These are phyloP conservation scores for Bovichtus variegatus DNA, from an alignment of 2,797 vertebrate species.

Conservation along the genomic window DNA sequence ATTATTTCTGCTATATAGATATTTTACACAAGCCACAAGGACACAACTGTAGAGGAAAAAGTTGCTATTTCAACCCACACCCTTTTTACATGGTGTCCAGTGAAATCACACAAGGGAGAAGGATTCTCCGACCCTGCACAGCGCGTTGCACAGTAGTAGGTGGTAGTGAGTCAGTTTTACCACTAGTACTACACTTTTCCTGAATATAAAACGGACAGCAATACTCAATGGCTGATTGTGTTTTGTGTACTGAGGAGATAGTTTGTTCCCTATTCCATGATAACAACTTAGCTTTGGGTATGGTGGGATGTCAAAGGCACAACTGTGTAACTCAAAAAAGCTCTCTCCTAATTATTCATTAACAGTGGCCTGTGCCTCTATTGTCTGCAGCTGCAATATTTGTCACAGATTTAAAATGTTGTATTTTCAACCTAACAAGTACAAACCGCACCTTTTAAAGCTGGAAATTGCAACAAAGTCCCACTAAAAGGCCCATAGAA, in stretches of 20 bases:
- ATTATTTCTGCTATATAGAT: slow-evolving; percentile 9
- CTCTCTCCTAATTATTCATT: background rate
- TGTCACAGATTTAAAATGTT: background rate
- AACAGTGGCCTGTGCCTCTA: background rate
- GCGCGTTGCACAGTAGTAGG: slow-evolving; percentile 5
- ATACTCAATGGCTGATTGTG: background rate
- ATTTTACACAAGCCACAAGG: slow-evolving; percentile 20
- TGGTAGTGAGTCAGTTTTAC: slow-evolving; percentile 14
- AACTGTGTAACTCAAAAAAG: background rate
- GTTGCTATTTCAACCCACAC: slow-evolving; percentile 19
- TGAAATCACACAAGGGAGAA: slow-evolving; percentile 3
- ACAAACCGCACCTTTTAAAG: slow-evolving; percentile 2
- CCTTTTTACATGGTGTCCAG: slow-evolving; percentile 22
- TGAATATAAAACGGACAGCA: background rate
- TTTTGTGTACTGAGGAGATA: background rate
- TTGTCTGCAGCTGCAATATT: slow-evolving; percentile 1
- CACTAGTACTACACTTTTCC: background rate
- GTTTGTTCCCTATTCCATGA: background rate
- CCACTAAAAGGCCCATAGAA: background rate
- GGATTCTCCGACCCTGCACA: slow-evolving; percentile 1
- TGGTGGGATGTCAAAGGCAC: background rate
- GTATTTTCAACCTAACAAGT: background rate
- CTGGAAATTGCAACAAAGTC: background rate
- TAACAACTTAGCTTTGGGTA: background rate
- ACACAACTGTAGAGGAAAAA: slow-evolving; percentile 28